These are phyloP conservation scores for Calliphora vicina DNA, from an alignment of 1,140 invertebrate genomes.

Conservation along the genomic window DNA sequence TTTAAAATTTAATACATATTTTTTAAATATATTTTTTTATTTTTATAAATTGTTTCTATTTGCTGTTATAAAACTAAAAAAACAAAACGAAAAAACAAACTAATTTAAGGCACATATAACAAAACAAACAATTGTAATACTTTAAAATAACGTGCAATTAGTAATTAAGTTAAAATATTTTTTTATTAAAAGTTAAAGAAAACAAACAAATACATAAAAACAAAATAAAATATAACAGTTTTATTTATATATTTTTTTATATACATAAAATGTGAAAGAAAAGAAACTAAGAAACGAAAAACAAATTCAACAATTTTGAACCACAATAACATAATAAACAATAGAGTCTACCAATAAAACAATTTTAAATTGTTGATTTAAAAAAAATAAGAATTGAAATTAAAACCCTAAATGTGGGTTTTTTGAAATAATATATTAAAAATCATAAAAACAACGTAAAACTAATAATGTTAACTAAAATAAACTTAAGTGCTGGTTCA, in stretches of 20 bases:
- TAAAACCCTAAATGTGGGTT: no score
- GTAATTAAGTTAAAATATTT: conserved; percentile 10
- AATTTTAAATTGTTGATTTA: no score
- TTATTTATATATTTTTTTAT: conserved; percentile 7
- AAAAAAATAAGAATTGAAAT: no score
- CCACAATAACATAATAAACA: no score
- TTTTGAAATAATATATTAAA: no score
- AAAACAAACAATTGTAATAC: neutral
- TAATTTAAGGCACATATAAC: neutral
- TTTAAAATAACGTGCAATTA: neutral
- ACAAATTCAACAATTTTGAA: neutral
- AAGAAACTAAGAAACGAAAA: neutral
- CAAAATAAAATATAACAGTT: neutral
- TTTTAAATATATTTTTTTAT: neutral
- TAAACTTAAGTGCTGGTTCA: no score
- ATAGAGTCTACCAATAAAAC: no score
- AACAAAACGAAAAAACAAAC: neutral
- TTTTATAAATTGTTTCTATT: conserved; percentile 9
- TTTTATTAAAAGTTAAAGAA: neutral
- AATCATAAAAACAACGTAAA: no score
- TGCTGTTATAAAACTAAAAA: conserved; percentile 8
- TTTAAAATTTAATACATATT: neutral
- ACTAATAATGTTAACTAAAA: no score
- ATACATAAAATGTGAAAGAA: no score
- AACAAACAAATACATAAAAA: neutral